Percentiles rank a stretch among this genome's conserved stretches.
Evolutionary conservation across 1,140 invertebrate genomes (phyloP).

Genomic region (Nymphalis io): DNA sequence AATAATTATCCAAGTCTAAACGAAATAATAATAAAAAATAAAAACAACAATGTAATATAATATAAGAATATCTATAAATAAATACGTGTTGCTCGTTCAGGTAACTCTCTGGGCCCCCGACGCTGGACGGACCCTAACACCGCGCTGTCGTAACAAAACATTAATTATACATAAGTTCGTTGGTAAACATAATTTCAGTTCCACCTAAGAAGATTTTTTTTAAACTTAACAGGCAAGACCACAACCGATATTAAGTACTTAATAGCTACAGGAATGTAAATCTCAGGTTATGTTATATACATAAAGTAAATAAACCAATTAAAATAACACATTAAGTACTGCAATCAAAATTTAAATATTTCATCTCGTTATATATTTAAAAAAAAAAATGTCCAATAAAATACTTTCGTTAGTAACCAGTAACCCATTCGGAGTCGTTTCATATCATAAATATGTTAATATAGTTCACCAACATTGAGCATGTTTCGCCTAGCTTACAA

Average conservation of each 20-base stretch:
- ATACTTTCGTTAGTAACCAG: not conserved
- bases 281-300: slow-evolving; percentile 51
- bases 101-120: slow-evolving; percentile 74
- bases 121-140: slow-evolving; percentile 55
- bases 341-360: slow-evolving; percentile 3
- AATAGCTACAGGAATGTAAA: slow-evolving; percentile 80
- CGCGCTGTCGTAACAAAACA: slow-evolving; percentile 69
- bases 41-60: slow-evolving; percentile 73
- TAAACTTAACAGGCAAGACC: slow-evolving; percentile 82
- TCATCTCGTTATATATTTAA: not conserved
- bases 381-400: slow-evolving; percentile 1
- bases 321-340: slow-evolving; percentile 29
- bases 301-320: slow-evolving; percentile 30
- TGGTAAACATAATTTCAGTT: slow-evolving; percentile 80
- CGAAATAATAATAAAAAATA: slow-evolving; percentile 45
- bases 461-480: slow-evolving; percentile 27
- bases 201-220: slow-evolving; percentile 74
- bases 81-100: slow-evolving; percentile 74
- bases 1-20: slow-evolving; percentile 48
- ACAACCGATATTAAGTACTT: slow-evolving; percentile 82
- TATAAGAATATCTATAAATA: slow-evolving; percentile 77
- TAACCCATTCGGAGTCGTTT: not conserved
- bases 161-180: slow-evolving; percentile 74
- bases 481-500: slow-evolving; percentile 13
- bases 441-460: slow-evolving; percentile 8